phyloP scores from a whole-genome alignment of 1,140 invertebrate genomes.

The Meloidogyne chitwoodi region DNA sequence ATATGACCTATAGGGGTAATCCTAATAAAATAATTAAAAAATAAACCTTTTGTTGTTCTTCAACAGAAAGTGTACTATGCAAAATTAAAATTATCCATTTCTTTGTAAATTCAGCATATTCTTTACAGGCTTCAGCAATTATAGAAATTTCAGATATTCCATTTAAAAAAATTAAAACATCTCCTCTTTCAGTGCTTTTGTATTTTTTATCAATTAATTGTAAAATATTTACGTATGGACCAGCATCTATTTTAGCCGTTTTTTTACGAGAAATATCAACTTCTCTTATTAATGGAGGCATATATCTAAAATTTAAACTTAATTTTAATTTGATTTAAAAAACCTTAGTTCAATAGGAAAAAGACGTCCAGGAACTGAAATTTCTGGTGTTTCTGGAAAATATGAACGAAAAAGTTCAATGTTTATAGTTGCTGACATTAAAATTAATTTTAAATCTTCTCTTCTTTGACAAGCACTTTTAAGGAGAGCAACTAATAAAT shows the following conservation, averaged over 20 bases:
- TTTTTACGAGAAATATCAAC: constrained; percentile 62
- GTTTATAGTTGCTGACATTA: constrained; percentile 99
- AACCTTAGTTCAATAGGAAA: constrained; percentile 69
- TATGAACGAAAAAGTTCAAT: constrained; percentile 84
- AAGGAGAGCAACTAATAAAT: constrained; percentile 85
- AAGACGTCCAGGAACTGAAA: constrained; percentile 85
- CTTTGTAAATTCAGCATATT: constrained; percentile 75
- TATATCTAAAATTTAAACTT: constrained; percentile 19
- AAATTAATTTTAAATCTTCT: constrained; percentile 74
- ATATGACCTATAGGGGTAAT: too few relatives aligned
- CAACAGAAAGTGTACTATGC: constrained; percentile 81
- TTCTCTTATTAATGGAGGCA: constrained; percentile 33
- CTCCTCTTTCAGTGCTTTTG: constrained; percentile 77
- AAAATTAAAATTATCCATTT: constrained; percentile 91
- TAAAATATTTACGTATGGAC: constrained; percentile 79
- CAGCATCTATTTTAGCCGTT: constrained; percentile 75
- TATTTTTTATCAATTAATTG: constrained; percentile 74
- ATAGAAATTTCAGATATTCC: constrained; percentile 89
- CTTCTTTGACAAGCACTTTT: constrained; percentile 76
- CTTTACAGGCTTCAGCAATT: constrained; percentile 75
- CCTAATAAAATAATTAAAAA: neutral
- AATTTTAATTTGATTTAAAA: too few relatives aligned
- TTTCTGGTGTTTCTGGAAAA: constrained; percentile 76
- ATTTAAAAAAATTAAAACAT: constrained; percentile 90
- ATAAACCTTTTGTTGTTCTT: constrained; percentile 81